Evolutionary conservation across 2,888 invertebrate species (phyloP), one percentile per base, ranked within the genome.

Genomic region (Agriopis leucophaearia): DNA sequence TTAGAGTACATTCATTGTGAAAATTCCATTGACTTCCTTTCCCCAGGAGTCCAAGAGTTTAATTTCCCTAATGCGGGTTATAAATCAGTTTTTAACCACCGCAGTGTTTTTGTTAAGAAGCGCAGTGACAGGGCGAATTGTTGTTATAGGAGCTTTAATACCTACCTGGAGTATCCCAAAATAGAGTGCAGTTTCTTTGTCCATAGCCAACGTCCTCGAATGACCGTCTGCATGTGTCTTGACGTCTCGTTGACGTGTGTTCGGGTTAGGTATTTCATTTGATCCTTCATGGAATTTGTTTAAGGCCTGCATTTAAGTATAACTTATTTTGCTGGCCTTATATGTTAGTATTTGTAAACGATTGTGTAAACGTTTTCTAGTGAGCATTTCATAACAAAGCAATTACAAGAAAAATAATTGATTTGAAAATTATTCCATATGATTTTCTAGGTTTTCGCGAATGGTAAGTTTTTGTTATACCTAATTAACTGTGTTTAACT

Each of bases 121-220:
- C 48, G 38, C 54, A 57, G 56, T 64, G 64, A 64, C 68, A 57
- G 57, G 18, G 54, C 59, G 48, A 47, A 67, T 60, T 56, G 59
- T 50, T 56, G 38, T 15, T 59, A 59, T 50, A 57, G 45, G 35
- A 61, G 59, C 50, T 71, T 70, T 73, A 62, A 40, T 55, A 56
- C 8, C 44, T 70, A 74, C 74, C 72, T 72, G 72, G 72, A 70
- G 69, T 54, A 66, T 61, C 71, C 61, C 27, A 64, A 72, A 72
- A 74, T 71, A 74, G 61, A 55, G 44, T 64, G 56, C 66, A 64
- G 66, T 50, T 63, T 55, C 72, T 71, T 74, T 74, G 74, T 72
- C 59, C 59, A 69, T 64, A 70, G 58, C 45, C 63, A 60, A 64
- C 64, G 64, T 69, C 55, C 44, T 52, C 60, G 54, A 63, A 66